Evolutionary conservation across 2,113 vertebrate genomes (phyloP).

Genomic region (Paradoxurus hermaphroditus): DNA sequence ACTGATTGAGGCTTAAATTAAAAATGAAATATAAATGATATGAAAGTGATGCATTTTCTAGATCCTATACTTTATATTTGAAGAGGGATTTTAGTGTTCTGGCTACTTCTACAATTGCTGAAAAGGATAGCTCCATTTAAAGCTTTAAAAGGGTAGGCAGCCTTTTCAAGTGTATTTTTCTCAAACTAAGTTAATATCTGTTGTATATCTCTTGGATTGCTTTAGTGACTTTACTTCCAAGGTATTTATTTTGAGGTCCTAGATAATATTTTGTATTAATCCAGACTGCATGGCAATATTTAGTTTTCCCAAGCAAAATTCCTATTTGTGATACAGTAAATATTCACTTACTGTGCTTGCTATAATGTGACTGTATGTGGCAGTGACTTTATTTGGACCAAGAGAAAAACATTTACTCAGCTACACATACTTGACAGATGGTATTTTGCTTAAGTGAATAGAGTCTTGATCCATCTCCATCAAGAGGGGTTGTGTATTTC

Average conservation of each 20-base stretch:
- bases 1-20: conserved; percentile 66
- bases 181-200: not conserved
- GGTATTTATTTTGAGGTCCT: not conserved
- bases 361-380: not conserved
- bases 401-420: not conserved
- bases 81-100: conserved; percentile 58
- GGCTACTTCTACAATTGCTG: conserved; percentile 37
- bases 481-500: not conserved
- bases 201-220: not conserved
- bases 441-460: not conserved
- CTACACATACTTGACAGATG: not conserved
- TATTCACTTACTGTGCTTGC: not conserved
- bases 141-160: not conserved
- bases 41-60: conserved; percentile 66
- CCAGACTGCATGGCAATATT: not conserved
- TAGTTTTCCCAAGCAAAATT: not conserved
- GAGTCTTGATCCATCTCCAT: not conserved
- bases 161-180: not conserved
- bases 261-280: not conserved
- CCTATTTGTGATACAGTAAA: not conserved
- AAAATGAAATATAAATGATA: conserved; percentile 67
- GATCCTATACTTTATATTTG: conserved; percentile 39
- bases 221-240: conserved; percentile 13
- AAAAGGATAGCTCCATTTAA: conserved; percentile 36
- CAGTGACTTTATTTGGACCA: not conserved